These are phyloP conservation scores for Dipodomys ordii DNA, from an alignment of 2,113 vertebrate genomes.

Conservation along the genomic window DNA sequence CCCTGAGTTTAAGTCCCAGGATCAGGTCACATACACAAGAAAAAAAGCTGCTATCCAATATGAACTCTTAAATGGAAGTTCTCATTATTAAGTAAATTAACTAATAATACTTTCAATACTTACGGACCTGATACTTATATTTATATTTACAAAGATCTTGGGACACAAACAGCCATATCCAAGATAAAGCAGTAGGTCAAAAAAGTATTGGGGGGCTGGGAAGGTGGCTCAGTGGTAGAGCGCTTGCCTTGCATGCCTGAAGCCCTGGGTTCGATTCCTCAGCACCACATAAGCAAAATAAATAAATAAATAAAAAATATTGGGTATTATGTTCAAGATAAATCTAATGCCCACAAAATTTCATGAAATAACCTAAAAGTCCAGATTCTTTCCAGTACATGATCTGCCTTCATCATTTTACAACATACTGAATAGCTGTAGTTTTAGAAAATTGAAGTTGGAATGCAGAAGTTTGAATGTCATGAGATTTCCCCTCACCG, in stretches of 20 bases:
- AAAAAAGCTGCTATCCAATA: not conserved
- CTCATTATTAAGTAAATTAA: slow-evolving; percentile 3
- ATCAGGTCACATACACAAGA: not conserved
- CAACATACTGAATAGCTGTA: not conserved
- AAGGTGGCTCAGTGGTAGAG: no score
- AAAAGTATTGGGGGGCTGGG: not conserved
- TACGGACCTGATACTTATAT: not conserved
- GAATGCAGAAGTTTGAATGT: slow-evolving; percentile 16
- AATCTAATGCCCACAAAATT: not conserved
- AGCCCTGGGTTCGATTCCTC: no score
- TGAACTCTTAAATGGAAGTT: not conserved
- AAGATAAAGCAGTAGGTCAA: not conserved
- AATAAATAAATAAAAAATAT: not conserved
- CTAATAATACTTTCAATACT: slow-evolving; percentile 19
- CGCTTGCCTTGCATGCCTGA: no score
- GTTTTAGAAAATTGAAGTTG: not conserved
- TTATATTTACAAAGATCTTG: not conserved
- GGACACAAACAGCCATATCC: not conserved
- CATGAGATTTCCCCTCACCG: not conserved
- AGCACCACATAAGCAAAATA: no score
- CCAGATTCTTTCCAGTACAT: not conserved
- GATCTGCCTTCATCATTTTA: not conserved
- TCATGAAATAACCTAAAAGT: slow-evolving; percentile 37
- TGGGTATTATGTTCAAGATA: not conserved
- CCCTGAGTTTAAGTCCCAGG: no score